phyloP scores from a whole-genome alignment of 2,797 vertebrate species.

The Phalloptychus januarius region DNA sequence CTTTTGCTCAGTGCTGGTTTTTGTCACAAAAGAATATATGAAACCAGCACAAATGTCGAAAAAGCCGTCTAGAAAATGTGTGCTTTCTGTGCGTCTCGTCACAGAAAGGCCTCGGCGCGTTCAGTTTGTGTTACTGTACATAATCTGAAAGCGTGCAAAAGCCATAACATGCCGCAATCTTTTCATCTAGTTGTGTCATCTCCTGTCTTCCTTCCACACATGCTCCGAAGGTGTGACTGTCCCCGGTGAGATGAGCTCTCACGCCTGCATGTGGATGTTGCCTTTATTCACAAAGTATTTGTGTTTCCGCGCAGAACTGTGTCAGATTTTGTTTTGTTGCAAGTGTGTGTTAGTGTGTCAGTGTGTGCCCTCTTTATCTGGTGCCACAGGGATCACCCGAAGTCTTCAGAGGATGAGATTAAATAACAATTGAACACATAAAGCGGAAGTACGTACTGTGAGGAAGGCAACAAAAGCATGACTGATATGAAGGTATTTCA shows the following conservation, averaged over 20 bases:
- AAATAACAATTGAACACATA: constrained; percentile 3
- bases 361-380: constrained; percentile 74
- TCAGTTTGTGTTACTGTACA: neutral
- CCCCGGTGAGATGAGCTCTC: constrained; percentile 11
- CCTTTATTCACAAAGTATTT: constrained; percentile 41
- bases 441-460: neutral
- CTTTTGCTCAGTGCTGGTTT: constrained; percentile 35
- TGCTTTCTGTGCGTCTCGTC: neutral
- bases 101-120: neutral
- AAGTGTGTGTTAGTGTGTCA: constrained; percentile 85
- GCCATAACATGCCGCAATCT: neutral
- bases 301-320: constrained; percentile 68
- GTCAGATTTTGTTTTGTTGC: constrained; percentile 57
- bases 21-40: constrained; percentile 27
- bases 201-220: constrained; percentile 35
- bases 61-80: neutral
- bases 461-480: neutral
- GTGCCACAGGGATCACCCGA: constrained; percentile 65
- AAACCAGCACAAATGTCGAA: neutral
- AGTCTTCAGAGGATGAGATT: constrained; percentile 42
- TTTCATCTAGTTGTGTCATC: constrained; percentile 30
- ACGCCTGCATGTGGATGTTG: constrained; percentile 20
- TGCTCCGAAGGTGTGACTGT: constrained; percentile 15
- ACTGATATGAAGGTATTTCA: neutral
- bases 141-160: constrained; percentile 1